Evolutionary conservation across 2,113 vertebrate genomes (phyloP), one percentile per base, ranked within the genome.

Genomic region (Caranx ignobilis): DNA sequence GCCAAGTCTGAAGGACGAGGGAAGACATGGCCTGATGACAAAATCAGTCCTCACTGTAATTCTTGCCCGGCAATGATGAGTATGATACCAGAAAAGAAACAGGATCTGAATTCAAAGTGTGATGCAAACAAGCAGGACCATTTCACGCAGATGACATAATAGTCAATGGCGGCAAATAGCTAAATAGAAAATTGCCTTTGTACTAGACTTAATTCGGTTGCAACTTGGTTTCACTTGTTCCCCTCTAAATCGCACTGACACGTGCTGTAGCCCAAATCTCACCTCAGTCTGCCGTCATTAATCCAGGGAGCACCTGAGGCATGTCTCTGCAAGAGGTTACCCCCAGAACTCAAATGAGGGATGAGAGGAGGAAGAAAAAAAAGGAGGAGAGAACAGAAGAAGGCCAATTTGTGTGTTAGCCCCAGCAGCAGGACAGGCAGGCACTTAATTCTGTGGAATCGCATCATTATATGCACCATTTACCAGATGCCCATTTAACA

Each of bases 401-500:
- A 83, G 89, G 88, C 92, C 92, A 94, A 94, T 95, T 95, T 95
- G 90, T 92, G 92, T 79, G 89, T 92, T 90, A 92, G 91, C 86
- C 91, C 93, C 93, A 90, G 91, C 91, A 94, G 94, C 93, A 89
- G 93, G 92, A 91, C 87, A 90, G 92, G 82, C 84, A 92, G 92
- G 84, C 94, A 95, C 94, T 95, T 95, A 94, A 95, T 94, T 94
- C 93, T 94, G 92, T 93, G 92, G 91, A 91, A 94, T 89, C 90
- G 90, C 94, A 94, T 95, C 94, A 95, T 95, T 95, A 95, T 94
- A 94, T 92, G 94, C 92, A 91, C 94, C 93, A 94, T 95, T 95
- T 95, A 94, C 93, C 95, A 95, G 94, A 94, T 94, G 94, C 94
- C 94, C 93, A 94, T 95, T 95, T 95, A 95, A 95, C 94, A 95